Evolutionary conservation across 2,888 invertebrate species (phyloP).

Genomic region (Drosophila paramelanica): DNA sequence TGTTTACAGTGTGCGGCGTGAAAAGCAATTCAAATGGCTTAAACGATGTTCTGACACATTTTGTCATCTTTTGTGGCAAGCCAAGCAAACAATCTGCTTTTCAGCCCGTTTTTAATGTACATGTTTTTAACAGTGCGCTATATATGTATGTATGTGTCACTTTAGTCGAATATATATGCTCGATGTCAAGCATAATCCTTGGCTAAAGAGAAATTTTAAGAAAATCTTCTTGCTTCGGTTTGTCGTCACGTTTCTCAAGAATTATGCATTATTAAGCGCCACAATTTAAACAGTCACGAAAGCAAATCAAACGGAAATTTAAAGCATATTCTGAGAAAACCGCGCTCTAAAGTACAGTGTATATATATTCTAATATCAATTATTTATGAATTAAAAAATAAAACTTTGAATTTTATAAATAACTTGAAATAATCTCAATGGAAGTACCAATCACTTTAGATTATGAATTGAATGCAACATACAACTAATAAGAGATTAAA

Average conservation of each 20-base stretch:
- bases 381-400: no score
- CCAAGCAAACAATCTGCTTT: constrained; percentile 35
- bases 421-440: no score
- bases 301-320: background rate
- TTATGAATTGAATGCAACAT: no score
- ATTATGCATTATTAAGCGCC: no score
- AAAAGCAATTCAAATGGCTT: constrained; percentile 54
- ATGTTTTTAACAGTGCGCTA: background rate
- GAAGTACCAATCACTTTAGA: background rate
- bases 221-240: background rate
- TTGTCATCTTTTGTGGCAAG: constrained; percentile 48
- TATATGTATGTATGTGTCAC: constrained; percentile 1
- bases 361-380: no score
- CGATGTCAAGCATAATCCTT: background rate
- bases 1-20: constrained; percentile 31
- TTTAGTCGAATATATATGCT: background rate
- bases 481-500: no score
- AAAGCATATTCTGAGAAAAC: background rate
- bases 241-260: background rate
- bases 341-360: no score
- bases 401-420: no score
- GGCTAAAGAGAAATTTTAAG: background rate
- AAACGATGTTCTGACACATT: constrained; percentile 48
- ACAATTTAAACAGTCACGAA: background rate
- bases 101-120: constrained; percentile 8